Evolutionary conservation across 1,140 invertebrate genomes (phyloP), one percentile per base, ranked within the genome.

Genomic region (Luehdorfia chinensis): DNA sequence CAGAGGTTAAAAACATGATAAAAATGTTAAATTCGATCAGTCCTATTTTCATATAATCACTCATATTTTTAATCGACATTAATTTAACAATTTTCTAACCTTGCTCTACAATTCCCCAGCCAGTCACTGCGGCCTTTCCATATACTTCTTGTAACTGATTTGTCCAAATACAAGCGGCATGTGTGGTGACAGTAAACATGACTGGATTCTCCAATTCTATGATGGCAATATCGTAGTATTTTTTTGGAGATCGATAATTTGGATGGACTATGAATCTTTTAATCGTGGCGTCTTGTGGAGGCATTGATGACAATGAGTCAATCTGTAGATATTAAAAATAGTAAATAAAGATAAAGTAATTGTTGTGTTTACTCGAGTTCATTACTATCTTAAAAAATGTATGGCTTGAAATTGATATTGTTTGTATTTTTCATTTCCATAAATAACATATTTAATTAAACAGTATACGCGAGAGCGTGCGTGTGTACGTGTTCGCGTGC

Each of bases 161-260:
- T 15, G 13, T 18, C 61, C 66, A 67, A 25, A 74, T 28, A 45
- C 70, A 74, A 14, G 64, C 66, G 4, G 70, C 66, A 41, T 62
- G 61, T 1, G 63, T 34, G 5, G 37, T 34, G 9, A 51, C 59
- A 0, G 55, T 47, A 39, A 68, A 71, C 0, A 4, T 32, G 7
- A 71, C 46, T 0, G 13, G 19, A 31, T 15, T 44, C 1, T 50
- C 47, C 9, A 87, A 33, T 52, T 78, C 59, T 18, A 88, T 32
- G 1, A 88, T 31, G 0, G 85, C 85, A 32, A 88, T 75, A 39
- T 88, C 87, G 27, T 74, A 65, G 56, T 91, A 91, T 12, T 80
- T 67, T 7, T 52, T 57, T 0, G 75, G 75, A 2, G 76, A 43
- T 28, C 65, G 55, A 51, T 87, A 89, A 4, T 78, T 45, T 1